These are phyloP conservation scores for Gonioctena quinquepunctata DNA, from an alignment of 1,140 invertebrate genomes.

Conservation along the genomic window DNA sequence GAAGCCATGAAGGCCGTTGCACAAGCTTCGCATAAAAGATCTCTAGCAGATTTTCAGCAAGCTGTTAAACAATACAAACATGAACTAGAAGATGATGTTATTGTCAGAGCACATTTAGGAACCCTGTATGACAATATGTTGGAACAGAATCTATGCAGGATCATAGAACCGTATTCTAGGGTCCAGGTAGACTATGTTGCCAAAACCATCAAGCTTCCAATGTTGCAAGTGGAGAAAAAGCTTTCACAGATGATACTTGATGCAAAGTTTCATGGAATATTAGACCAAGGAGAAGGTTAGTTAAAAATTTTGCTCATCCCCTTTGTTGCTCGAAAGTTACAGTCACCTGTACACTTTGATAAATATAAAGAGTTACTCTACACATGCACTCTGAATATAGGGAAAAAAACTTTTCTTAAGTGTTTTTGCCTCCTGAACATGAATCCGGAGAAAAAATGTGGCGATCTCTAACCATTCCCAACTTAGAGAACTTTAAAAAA, in stretches of 20 bases:
- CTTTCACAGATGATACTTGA: slow-evolving; percentile 99
- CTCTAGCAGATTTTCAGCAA: slow-evolving; percentile 92
- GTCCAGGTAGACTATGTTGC: slow-evolving; percentile 88
- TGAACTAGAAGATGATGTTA: slow-evolving; percentile 94
- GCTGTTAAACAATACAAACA: slow-evolving; percentile 84
- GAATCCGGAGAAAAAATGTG: no score
- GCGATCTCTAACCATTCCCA: no score
- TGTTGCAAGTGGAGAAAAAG: slow-evolving; percentile 96
- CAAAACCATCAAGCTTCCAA: slow-evolving; percentile 83
- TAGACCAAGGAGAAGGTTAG: slow-evolving; percentile 93
- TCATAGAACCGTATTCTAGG: slow-evolving; percentile 98
- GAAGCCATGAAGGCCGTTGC: slow-evolving; percentile 98
- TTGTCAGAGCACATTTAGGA: slow-evolving; percentile 94
- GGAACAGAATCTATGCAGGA: slow-evolving; percentile 97
- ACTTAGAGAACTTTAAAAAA: no score
- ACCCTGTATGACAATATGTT: slow-evolving; percentile 98
- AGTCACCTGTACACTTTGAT: no score
- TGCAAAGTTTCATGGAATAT: slow-evolving; percentile 94
- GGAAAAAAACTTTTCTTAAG: no score
- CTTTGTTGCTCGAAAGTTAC: no score
- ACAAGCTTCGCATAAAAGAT: slow-evolving; percentile 93
- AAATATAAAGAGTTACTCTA: no score
- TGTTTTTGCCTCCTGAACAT: no score
- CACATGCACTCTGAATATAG: no score
- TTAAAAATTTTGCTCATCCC: no score